A percentile compares a stretch with the other conserved stretches of the same genome.
Evolutionary conservation across 1,140 invertebrate genomes (phyloP).

Genomic region (Drosophila lini): DNA sequence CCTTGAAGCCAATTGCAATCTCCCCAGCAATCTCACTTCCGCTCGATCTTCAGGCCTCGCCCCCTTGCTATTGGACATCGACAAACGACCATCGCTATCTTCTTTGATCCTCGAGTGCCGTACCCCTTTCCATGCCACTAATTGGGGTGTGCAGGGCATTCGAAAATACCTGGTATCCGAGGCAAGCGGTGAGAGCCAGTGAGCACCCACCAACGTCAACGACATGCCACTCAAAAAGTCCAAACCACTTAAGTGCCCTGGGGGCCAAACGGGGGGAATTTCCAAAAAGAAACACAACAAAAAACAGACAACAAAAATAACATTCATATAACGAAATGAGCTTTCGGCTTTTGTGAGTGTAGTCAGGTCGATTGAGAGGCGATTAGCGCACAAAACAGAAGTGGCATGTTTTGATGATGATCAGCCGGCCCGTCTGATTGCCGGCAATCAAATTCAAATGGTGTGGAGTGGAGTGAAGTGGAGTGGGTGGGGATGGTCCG

Average conservation of each 20-base stretch:
- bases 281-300: slow-evolving; percentile 8
- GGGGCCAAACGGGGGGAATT: slow-evolving; percentile 37
- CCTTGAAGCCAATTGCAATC: neutral
- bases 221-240: slow-evolving; percentile 72
- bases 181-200: slow-evolving; percentile 35
- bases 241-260: slow-evolving; percentile 70
- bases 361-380: slow-evolving; percentile 72
- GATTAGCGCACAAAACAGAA: slow-evolving; percentile 80
- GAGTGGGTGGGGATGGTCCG: neutral
- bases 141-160: slow-evolving; percentile 44
- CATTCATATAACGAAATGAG: slow-evolving; percentile 38
- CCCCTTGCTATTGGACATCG: slow-evolving; percentile 36
- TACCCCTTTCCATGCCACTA: slow-evolving; percentile 7
- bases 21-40: slow-evolving; percentile 9
- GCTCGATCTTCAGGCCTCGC: slow-evolving; percentile 24
- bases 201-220: slow-evolving; percentile 68
- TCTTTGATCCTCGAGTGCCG: slow-evolving; percentile 64
- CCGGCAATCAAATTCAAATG: slow-evolving; percentile 70
- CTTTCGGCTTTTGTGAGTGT: slow-evolving; percentile 53
- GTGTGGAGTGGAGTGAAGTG: slow-evolving; percentile 26
- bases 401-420: slow-evolving; percentile 81
- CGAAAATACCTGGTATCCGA: slow-evolving; percentile 31
- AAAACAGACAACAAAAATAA: slow-evolving; percentile 19
- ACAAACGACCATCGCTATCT: slow-evolving; percentile 54
- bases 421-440: slow-evolving; percentile 76